Evolutionary conservation across 2,888 invertebrate genomes (phyloP).

Genomic region (Lymantria dispar): DNA sequence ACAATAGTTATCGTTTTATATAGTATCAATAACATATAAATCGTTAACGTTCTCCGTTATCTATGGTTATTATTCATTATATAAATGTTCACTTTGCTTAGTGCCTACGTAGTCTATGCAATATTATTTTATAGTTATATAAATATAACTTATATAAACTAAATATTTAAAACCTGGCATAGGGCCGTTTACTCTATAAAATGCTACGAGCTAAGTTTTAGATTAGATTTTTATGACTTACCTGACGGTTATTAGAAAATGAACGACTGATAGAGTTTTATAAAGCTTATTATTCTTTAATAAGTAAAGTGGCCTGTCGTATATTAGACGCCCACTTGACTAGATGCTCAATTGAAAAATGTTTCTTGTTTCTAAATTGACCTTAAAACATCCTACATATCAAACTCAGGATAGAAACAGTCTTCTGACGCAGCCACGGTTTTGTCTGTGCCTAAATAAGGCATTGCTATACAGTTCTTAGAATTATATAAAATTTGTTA

Average conservation of each 20-base stretch:
- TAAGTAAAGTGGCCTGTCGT: slow-evolving; percentile 52
- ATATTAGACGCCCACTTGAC: slow-evolving; percentile 60
- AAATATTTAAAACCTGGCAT: neutral
- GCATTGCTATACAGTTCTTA: slow-evolving; percentile 6
- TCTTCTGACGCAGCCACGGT: slow-evolving; percentile 16
- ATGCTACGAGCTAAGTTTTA: neutral
- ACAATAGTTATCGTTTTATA: too few relatives aligned
- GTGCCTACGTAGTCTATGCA: neutral
- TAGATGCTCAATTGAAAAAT: slow-evolving; percentile 68
- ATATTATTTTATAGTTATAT: slow-evolving; percentile 10
- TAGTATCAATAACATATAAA: too few relatives aligned
- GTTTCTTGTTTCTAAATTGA: slow-evolving; percentile 58
- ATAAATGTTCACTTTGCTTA: too few relatives aligned
- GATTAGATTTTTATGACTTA: slow-evolving; percentile 22
- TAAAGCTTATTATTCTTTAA: slow-evolving; percentile 49
- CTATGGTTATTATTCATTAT: too few relatives aligned
- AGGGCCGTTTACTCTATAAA: neutral
- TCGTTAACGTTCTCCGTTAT: too few relatives aligned
- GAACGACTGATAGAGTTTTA: slow-evolving; percentile 54
- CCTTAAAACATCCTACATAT: slow-evolving; percentile 58
- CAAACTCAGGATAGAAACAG: slow-evolving; percentile 22
- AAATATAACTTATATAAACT: neutral
- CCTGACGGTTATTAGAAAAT: slow-evolving; percentile 23
- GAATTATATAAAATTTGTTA: slow-evolving; percentile 5
- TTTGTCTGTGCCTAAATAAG: neutral